Conservation (phyloP, 1,140 invertebrate genomes). For the Phymastichus coffea region DNA sequence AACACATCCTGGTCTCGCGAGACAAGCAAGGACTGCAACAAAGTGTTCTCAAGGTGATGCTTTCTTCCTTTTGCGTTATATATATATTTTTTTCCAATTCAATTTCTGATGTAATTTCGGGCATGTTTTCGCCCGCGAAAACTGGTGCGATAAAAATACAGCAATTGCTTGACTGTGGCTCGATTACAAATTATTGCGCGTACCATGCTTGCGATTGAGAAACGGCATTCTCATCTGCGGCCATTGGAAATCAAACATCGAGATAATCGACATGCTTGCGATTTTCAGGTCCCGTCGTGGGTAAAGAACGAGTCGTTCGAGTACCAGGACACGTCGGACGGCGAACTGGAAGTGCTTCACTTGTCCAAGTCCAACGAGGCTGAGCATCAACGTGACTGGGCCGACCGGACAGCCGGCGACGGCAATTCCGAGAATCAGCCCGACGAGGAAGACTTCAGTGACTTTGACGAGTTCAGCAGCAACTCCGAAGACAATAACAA, state of each 20-base stretch:
- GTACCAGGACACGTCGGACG: conserved; percentile 61
- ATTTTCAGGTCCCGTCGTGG: conserved; percentile 74
- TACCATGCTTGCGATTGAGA: too few species aligned
- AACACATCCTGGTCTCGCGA: conserved; percentile 82
- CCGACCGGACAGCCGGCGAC: conserved; percentile 77
- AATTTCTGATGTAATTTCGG: conserved; percentile 11
- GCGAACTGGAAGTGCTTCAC: conserved; percentile 57
- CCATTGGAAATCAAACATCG: too few species aligned
- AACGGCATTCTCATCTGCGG: too few species aligned
- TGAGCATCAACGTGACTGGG: conserved; percentile 61
- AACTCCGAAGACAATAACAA: conserved; percentile 54
- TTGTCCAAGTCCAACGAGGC: conserved; percentile 48
- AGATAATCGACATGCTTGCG: not conserved
- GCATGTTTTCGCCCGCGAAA: too few species aligned
- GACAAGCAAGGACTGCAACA: conserved; percentile 88
- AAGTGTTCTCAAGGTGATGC: conserved; percentile 75
- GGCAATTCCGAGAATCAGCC: conserved; percentile 67
- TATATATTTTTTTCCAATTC: conserved; percentile 8
- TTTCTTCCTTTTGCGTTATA: not conserved
- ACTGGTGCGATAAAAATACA: too few species aligned
- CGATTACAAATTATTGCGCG: too few species aligned
- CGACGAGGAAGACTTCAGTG: conserved; percentile 54
- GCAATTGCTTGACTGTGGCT: too few species aligned
- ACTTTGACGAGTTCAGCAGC: conserved; percentile 60
- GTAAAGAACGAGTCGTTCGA: conserved; percentile 64